Percentiles rank a stretch among this genome's conserved stretches.
Evolutionary conservation across 2,888 invertebrate genomes (phyloP).

Genomic region (Priocnemis perturbator): DNA sequence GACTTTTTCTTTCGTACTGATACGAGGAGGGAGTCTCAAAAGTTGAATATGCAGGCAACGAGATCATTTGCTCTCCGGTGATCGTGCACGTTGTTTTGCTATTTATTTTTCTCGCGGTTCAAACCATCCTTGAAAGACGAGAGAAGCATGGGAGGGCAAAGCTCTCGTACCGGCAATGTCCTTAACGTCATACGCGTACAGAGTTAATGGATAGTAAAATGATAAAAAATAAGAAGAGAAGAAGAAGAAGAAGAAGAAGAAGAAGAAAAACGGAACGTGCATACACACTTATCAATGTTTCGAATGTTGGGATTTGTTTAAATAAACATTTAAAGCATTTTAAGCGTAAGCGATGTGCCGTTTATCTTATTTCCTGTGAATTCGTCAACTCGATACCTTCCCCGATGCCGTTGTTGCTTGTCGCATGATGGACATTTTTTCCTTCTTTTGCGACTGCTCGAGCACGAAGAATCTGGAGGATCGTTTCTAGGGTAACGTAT

Average conservation of each 20-base stretch:
- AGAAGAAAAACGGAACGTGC: constrained; percentile 29
- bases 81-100: no score
- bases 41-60: no score
- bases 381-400: neutral
- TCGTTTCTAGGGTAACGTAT: neutral
- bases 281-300: constrained; percentile 69
- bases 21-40: no score
- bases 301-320: constrained; percentile 71
- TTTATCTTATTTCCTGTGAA: neutral
- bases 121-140: no score
- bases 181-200: constrained; percentile 39
- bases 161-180: constrained; percentile 8
- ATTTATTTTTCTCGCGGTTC: no score
- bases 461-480: neutral
- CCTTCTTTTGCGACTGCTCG: no score
- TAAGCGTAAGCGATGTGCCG: constrained; percentile 37
- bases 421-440: no score
- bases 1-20: no score
- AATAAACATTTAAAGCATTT: constrained; percentile 68
- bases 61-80: no score
- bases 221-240: constrained; percentile 20
- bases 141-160: constrained; percentile 13
- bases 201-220: constrained; percentile 28
- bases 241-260: neutral
- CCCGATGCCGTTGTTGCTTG: neutral